Percentiles rank a stretch among this genome's conserved stretches.
Evolutionary conservation across 1,140 invertebrate genomes (phyloP).

Genomic region (Musca domestica): DNA sequence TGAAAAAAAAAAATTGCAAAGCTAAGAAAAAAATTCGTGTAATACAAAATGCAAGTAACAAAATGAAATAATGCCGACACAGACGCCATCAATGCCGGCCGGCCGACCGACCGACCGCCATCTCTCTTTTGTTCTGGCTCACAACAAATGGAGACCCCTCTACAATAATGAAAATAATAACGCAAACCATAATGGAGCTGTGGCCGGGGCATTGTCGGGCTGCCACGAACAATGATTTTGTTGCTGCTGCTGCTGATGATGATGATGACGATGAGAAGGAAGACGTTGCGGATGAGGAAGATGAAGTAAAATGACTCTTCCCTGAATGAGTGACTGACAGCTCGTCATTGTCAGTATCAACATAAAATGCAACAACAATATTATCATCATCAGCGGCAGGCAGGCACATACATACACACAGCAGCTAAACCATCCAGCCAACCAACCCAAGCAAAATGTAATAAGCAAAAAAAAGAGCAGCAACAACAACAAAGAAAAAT

Average conservation of each 20-base stretch:
- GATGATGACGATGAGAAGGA: background rate
- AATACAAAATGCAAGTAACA: too few species aligned
- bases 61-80: slow-evolving; percentile 11
- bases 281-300: background rate
- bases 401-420: background rate
- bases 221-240: too few species aligned
- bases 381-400: background rate
- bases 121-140: background rate
- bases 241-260: too few species aligned
- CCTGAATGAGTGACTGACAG: slow-evolving; percentile 13
- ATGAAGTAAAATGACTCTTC: slow-evolving; percentile 10
- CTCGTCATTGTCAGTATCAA: slow-evolving; percentile 14
- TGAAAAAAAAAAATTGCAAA: background rate
- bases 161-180: too few species aligned
- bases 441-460: too few species aligned
- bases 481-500: too few species aligned
- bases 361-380: background rate
- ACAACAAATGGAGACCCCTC: too few species aligned
- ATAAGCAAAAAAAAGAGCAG: too few species aligned
- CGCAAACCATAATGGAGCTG: too few species aligned
- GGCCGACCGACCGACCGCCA: too few species aligned
- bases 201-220: too few species aligned
- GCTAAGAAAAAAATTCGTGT: too few species aligned
- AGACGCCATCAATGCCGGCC: background rate
- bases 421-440: background rate